Evolutionary conservation across 2,113 vertebrate genomes (phyloP).

Genomic region (Lagopus muta): DNA sequence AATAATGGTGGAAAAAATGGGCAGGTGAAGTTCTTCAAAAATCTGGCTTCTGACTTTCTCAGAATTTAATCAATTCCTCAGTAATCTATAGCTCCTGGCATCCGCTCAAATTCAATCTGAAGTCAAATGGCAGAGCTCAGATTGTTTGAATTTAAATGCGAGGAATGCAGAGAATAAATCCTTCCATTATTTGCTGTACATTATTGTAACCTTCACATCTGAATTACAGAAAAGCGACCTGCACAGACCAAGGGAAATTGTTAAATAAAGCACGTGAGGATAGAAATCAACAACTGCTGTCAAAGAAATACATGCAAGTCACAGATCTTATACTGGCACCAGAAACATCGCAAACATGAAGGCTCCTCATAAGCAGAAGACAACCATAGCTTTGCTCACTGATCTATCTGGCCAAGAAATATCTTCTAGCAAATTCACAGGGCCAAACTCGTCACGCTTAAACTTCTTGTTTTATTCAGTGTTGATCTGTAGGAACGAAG

Average conservation of each 20-base stretch:
- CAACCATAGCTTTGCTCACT: not conserved
- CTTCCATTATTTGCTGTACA: not conserved
- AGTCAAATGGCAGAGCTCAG: not conserved
- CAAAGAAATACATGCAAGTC: not conserved
- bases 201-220: not conserved
- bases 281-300: not conserved
- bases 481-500: not conserved
- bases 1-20: not conserved
- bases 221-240: not conserved
- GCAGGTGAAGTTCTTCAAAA: not conserved
- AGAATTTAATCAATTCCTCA: conserved; percentile 8
- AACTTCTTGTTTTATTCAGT: not conserved
- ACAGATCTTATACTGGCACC: not conserved
- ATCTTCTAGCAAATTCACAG: not conserved
- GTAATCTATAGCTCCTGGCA: not conserved
- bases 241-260: not conserved
- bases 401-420: not conserved
- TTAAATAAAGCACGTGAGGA: not conserved
- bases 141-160: not conserved
- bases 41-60: not conserved
- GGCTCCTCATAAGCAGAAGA: not conserved
- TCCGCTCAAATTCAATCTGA: not conserved
- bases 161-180: not conserved
- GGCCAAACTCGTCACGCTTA: not conserved
- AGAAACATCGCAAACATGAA: not conserved